A percentile compares a stretch with the other conserved stretches of the same genome.
phyloP scores from a whole-genome alignment of 2,113 vertebrate species.

The Chloebia gouldiae region DNA sequence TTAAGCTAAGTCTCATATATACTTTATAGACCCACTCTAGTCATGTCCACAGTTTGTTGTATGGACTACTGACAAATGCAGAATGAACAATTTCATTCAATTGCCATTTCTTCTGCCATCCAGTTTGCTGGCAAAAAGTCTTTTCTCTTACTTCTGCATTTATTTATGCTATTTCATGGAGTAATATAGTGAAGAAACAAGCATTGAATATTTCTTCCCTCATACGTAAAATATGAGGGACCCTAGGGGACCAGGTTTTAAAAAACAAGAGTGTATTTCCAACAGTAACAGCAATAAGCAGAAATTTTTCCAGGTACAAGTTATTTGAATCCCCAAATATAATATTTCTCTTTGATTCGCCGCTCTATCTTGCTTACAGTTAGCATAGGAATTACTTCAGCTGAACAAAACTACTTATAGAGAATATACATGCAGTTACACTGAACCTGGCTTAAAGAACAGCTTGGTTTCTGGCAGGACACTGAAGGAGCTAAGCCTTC shows the following conservation, averaged over 20 bases:
- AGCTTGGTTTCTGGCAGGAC: background rate
- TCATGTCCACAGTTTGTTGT: background rate
- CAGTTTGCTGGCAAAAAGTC: background rate
- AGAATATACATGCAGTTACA: background rate
- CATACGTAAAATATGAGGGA: background rate
- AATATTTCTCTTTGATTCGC: background rate
- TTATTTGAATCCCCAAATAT: background rate
- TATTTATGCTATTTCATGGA: conserved; percentile 1
- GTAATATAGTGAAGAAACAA: background rate
- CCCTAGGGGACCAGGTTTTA: background rate
- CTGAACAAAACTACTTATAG: background rate
- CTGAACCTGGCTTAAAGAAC: background rate
- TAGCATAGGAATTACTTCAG: background rate
- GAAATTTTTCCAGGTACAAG: background rate
- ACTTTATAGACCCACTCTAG: background rate
- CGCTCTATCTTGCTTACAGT: background rate
- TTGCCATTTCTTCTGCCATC: background rate
- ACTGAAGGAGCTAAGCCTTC: background rate
- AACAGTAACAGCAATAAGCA: background rate
- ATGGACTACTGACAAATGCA: background rate
- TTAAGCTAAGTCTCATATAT: background rate
- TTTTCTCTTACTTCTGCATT: background rate
- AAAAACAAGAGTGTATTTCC: background rate
- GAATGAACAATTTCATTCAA: background rate
- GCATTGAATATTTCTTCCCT: conserved; percentile 3